Base-by-base conservation (phyloP, 23 tunicate species). In the Trididemnum clinides region DNA sequence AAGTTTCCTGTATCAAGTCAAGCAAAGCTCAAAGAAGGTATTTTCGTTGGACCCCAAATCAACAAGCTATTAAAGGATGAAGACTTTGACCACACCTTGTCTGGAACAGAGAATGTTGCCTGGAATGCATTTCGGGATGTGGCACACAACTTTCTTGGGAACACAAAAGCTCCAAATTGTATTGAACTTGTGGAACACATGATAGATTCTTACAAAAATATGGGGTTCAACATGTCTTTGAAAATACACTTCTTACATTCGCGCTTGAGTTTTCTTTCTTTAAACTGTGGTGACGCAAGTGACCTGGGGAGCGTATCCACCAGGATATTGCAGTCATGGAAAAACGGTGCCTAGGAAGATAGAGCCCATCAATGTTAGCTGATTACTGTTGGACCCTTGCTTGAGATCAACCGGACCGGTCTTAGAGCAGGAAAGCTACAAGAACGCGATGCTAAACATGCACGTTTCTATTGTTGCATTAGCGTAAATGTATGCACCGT, bases 41-140 rank as follows among this genome's bases (percentile, higher is more conserved):
- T 79, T 30, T 76, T 38, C 26, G 64, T 76, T 39, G 62, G 82
- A 27, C 82, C 82, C 10, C 62, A 76, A 26, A 76, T 76, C 82
- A 76, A 50, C 59, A 39, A 44, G 65, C 82, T 38, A 21, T 21
- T 76, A 0, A 50, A 39, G 44, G 82, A 76, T 2, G 82, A 76
- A 39, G 34, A 0, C 59, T 76, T 76, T 2, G 62, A 76, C 22
- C 62, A 50, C 59, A 44, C 0, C 33, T 50, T 2, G 1, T 39
- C 59, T 50, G 62, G 62, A 39, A 39, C 33, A 37, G 82, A 76
- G 65, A 44, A 39, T 0, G 62, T 50, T 39, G 82, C 82, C 62
- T 76, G 82, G 82, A 50, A 76, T 70, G 76, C 76, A 70, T 70
- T 70, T 70, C 76, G 36, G 31, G 76, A 70, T 70, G 76, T 70